A percentile compares a stretch with the other conserved stretches of the same genome.
phyloP scores from a whole-genome alignment of 2,113 vertebrate genomes.

The Tetrax tetrax region DNA sequence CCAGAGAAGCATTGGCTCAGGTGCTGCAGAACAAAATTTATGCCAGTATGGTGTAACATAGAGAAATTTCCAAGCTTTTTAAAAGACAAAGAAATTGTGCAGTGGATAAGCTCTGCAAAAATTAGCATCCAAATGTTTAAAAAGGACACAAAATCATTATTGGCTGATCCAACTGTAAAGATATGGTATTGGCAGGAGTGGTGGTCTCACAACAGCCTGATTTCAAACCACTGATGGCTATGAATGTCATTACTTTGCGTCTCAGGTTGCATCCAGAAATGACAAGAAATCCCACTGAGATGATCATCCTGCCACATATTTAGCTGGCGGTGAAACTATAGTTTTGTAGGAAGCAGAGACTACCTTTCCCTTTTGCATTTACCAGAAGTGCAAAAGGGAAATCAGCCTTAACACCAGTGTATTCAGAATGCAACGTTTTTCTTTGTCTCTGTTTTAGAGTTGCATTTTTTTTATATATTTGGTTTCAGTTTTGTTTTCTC shows the following conservation, averaged over 20 bases:
- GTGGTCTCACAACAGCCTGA: background rate
- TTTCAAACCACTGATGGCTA: background rate
- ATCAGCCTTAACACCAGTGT: background rate
- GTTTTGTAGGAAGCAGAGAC: background rate
- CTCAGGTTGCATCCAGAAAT: background rate
- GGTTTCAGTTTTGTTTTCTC: background rate
- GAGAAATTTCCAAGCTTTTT: background rate
- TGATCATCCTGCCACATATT: background rate
- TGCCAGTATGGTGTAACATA: background rate
- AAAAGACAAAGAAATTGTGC: background rate
- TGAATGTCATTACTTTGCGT: background rate
- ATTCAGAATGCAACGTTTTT: background rate
- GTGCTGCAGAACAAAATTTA: background rate
- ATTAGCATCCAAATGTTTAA: background rate
- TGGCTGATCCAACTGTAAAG: background rate
- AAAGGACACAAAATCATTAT: background rate
- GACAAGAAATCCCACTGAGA: background rate
- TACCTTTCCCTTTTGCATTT: background rate
- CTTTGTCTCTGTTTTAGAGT: background rate
- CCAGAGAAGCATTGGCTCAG: background rate
- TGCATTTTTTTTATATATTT: fast-evolving
- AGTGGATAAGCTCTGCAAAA: background rate
- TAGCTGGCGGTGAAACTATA: background rate
- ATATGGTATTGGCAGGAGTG: background rate
- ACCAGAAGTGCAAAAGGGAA: background rate